These are phyloP conservation scores for Phengaris alcon DNA, from an alignment of 2,888 invertebrate genomes.

Conservation along the genomic window DNA sequence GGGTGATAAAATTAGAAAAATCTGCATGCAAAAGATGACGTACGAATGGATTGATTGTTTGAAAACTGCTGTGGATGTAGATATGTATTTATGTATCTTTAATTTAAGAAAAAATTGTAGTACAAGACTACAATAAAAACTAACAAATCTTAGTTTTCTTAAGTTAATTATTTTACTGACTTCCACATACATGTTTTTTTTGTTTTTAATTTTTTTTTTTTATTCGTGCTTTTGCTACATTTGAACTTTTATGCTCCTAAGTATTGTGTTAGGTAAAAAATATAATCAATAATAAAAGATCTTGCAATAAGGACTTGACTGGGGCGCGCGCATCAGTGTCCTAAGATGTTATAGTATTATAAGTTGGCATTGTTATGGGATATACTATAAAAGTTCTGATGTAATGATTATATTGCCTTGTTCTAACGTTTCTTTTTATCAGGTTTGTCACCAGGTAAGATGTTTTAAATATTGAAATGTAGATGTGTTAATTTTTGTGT, in stretches of 20 bases:
- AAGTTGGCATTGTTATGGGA: background rate
- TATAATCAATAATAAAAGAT: background rate
- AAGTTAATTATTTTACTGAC: background rate
- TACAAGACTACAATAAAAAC: constrained; percentile 12
- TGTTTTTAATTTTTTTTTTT: background rate
- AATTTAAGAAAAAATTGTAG: constrained; percentile 14
- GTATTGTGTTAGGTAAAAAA: background rate
- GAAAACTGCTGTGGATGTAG: background rate
- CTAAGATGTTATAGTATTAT: background rate
- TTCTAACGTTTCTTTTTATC: constrained; percentile 61
- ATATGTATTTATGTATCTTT: constrained; percentile 15
- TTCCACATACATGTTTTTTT: background rate
- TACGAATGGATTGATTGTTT: constrained; percentile 6
- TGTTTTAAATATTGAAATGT: constrained; percentile 58
- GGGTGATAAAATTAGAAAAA: constrained; percentile 2
- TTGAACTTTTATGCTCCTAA: constrained; percentile 11
- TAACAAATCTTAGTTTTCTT: background rate
- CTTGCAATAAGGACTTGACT: no score
- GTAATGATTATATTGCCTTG: constrained; percentile 33
- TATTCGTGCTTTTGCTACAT: constrained; percentile 21
- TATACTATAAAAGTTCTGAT: constrained; percentile 33
- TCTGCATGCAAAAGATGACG: constrained; percentile 20
- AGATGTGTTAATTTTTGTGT: constrained; percentile 38
- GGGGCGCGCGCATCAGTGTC: no score
- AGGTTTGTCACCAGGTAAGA: constrained; percentile 72